Percentiles rank a stretch among this genome's conserved stretches.
Conservation (phyloP, 2,113 vertebrate species). For the Scartelaos histophorus region DNA sequence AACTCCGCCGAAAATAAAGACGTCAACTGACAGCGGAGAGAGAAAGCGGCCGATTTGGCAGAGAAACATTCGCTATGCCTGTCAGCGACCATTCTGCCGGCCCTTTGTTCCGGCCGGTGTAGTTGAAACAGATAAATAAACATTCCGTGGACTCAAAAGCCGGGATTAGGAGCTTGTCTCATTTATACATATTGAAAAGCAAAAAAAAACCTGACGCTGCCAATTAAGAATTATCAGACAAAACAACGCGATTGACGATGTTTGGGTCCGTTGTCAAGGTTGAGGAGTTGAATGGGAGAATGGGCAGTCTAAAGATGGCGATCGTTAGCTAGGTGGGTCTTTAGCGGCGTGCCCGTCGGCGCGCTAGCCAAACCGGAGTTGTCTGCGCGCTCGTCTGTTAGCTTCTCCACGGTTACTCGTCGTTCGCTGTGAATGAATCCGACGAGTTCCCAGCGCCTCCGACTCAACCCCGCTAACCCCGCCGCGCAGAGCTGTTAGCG, state of each 20-base stretch:
- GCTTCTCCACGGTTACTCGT: conserved; percentile 62
- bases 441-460: conserved; percentile 68
- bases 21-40: conserved; percentile 88
- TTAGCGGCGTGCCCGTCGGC: conserved; percentile 57
- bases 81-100: conserved; percentile 84
- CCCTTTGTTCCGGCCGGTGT: conserved; percentile 81
- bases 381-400: conserved; percentile 65
- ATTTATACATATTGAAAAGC: conserved; percentile 73
- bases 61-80: conserved; percentile 99
- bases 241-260: conserved; percentile 67
- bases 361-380: conserved; percentile 62
- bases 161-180: conserved; percentile 75
- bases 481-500: conserved; percentile 44
- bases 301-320: conserved; percentile 54
- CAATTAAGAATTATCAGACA: conserved; percentile 70
- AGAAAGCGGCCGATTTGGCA: conserved; percentile 85
- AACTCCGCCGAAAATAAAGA: conserved; percentile 94
- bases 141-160: conserved; percentile 75
- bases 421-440: conserved; percentile 62
- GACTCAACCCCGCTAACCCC: conserved; percentile 59
- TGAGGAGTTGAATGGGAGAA: conserved; percentile 17
- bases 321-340: conserved; percentile 33
- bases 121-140: conserved; percentile 83
- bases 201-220: conserved; percentile 68
- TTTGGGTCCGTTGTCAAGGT: conserved; percentile 72